Base-by-base conservation (phyloP, 2,113 vertebrate genomes). In the Rhinoderma darwinii region DNA sequence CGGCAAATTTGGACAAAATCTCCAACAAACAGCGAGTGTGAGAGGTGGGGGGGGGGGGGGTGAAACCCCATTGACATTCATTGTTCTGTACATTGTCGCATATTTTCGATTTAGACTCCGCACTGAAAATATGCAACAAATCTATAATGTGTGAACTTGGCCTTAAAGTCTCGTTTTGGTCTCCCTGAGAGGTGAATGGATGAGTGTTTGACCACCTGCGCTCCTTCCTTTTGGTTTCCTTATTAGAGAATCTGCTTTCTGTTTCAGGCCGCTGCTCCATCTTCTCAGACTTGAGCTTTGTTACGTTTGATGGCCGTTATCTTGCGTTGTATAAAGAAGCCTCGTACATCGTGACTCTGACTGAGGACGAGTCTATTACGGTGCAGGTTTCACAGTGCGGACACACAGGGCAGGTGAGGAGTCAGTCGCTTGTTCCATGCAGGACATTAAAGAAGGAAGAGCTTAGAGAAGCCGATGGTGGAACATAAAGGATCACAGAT, bases 271-370 rank as follows among this genome's bases (percentile, higher is more conserved):
- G 97, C 66, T 99, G 98, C 89, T 97, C 98, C 0, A 70, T 99
- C 90, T 98, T 99, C 89, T 97, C 97, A 1, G 98, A 99, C 90
- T 92, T 99, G 88, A 98, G 96, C 83, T 90, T 99, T 14, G 94
- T 99, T 87, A 99, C 97, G 3, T 99, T 98, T 37, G 97, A 99
- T 87, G 97, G 97, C 51, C 96, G 94, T 92, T 94, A 94, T 0
- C 89, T 95, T 77, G 96, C 96, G 70, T 89, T 99, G 88, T 98
- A 95, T 92, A 98, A 98, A 90, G 97, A 97, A 74, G 97, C 97
- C 41, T 94, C 96, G 1, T 99, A 97, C 30, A 83, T 97, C 79
- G 91, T 98, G 85, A 95, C 94, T 88, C 95, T 96, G 88, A 95
- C 96, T 66, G 93, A 82, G 39, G 96, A 96, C 2, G 97, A 99